Evolutionary conservation across 2,113 vertebrate genomes (phyloP), one percentile per base, ranked within the genome.

Genomic region (Tachysurus fulvidraco): DNA sequence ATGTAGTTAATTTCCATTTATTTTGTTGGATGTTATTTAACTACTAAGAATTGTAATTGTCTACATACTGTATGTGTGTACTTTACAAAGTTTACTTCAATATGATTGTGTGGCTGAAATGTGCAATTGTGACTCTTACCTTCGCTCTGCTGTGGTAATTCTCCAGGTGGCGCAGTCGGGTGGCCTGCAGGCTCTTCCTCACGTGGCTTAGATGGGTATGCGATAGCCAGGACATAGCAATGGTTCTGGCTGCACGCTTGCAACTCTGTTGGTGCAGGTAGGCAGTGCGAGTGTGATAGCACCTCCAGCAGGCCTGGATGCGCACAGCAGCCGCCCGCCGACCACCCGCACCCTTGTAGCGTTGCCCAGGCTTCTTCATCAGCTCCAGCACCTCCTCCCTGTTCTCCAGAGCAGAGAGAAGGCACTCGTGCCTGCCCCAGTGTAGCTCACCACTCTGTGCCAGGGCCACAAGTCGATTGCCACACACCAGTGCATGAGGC

Each of bases 81-180:
- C 67, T 41, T 19, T 23, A 46, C 19, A 23, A 23, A 23, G 12
- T 5, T 5, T 76, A 50, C 9, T 74, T 74, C 21, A 28, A 23
- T 76, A 76, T 50, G 19, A 44, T 12, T 76, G 2, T 19, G 36
- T n/a, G n/a, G 76, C 77, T 36, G 19, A 10, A 55, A 30, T 21
- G 17, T 57, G 16, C 28, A 57, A 36, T 30, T 30, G 21, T 21
- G 28, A 12, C 28, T 41, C 54, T 36, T 17, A 80, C 97, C 97
- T 98, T 94, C 89, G 95, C 96, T 94, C 96, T 95, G 83, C 90
- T 92, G 91, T 88, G 93, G 87, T 95, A 96, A 92, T 96, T 98
- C 93, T 97, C 94, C 94, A 98, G 95, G 91, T 98, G 96, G 89
- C 91, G 93, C 30, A 89, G 92, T 0, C 94, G 95, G 0, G 94